phyloP scores from a whole-genome alignment of 2,797 vertebrate genomes.

The Rhabdomys pumilio region DNA sequence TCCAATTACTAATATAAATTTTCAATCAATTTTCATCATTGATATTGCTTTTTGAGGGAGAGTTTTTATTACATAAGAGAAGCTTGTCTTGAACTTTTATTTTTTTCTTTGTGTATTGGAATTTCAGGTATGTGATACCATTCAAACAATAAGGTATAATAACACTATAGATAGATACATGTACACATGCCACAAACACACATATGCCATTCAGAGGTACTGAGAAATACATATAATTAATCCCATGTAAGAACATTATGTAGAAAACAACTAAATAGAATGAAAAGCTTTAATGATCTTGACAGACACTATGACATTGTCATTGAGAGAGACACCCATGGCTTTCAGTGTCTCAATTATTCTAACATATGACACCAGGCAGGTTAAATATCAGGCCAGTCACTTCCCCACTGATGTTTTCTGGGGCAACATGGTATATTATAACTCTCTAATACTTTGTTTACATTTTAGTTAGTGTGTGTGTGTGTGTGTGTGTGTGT shows the following conservation, averaged over 20 bases:
- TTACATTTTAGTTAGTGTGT: neutral
- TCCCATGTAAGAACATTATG: neutral
- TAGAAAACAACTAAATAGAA: neutral
- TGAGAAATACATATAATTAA: constrained; percentile 18
- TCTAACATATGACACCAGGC: neutral
- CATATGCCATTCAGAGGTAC: neutral
- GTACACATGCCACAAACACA: neutral
- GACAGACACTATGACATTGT: neutral
- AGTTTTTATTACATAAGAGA: neutral
- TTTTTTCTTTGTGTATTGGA: neutral
- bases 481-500: neutral
- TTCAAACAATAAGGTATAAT: neutral
- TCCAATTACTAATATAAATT: neutral
- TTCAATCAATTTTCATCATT: neutral
- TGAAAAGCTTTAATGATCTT: neutral
- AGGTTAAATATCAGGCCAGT: neutral
- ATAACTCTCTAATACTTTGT: neutral
- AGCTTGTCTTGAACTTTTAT: neutral
- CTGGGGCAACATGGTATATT: neutral
- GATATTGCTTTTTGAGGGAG: neutral
- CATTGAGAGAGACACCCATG: neutral
- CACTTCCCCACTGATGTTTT: neutral
- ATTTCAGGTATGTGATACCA: neutral
- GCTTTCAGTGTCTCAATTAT: neutral
- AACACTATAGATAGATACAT: neutral